Base-by-base conservation (phyloP, 2,797 vertebrate genomes). In the Hypotaenidia philippensis region DNA sequence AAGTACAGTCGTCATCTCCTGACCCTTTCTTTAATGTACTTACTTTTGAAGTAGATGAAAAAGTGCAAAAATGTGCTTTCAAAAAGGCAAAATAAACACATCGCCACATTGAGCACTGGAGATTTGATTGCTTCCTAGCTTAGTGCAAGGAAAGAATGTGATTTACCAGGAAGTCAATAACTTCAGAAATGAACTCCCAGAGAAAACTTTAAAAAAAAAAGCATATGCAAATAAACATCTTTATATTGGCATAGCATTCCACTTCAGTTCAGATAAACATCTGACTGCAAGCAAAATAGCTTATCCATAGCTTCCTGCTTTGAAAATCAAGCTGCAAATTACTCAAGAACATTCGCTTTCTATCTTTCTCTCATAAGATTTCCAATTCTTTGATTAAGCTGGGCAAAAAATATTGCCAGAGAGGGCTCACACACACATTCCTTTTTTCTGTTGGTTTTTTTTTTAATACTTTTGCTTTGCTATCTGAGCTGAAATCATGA, bases 91-190 rank as follows among this genome's bases (percentile, higher is more conserved):
- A 78, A 90, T 76, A 91, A 80, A 78, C 68, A 70, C 61, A 77
- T 19, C 65, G 32, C 61, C 70, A 87, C 83, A 59, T 5, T 83
- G 72, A 94, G 57, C 78, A 82, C 57, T 23, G 21, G 31, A 89
- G 61, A 69, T 27, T 89, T 80, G 82, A 81, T 44, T 93, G 49
- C 23, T 81, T 79, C 72, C 56, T 41, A 69, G 10, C 32, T 91
- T 83, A 84, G 32, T 61, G 65, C 53, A 91, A 32, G 56, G 41
- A n/a, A 93, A 69, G 26, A 86, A 84, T 27, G 23, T 72, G 81
- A 84, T 87, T 87, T 82, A 80, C 66, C 41, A 88, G 52, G 65
- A 90, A 91, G 50, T 74, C 14, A 59, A 40, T 72, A 95, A 92
- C 38, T 89, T 94, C 49, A 77, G 41, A 92, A 92, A 88, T 36